Evolutionary conservation across 2,888 invertebrate genomes (phyloP).

Genomic region (Aradus depressus): DNA sequence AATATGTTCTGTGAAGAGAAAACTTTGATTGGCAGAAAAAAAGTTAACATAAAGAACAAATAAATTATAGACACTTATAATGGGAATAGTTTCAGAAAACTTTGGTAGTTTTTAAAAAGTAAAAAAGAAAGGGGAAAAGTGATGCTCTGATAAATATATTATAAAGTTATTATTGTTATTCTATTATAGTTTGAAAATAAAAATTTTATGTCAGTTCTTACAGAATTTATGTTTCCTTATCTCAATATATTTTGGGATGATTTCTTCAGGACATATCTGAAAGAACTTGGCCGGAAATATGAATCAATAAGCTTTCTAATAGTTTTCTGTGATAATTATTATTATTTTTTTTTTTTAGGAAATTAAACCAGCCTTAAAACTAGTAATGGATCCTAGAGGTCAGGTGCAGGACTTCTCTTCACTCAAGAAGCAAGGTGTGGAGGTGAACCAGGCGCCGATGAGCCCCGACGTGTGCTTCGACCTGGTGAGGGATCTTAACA

Average conservation of each 20-base stretch:
- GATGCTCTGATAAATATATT: too few relatives aligned
- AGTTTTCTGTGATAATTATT: background rate
- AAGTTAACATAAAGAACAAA: too few relatives aligned
- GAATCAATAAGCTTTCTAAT: background rate
- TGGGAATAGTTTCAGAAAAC: too few relatives aligned
- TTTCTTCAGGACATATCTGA: conserved; percentile 7
- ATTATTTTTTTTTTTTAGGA: conserved; percentile 27
- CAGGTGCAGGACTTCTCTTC: conserved; percentile 58
- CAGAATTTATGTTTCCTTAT: background rate
- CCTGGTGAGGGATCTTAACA: conserved; percentile 66
- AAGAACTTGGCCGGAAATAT: too few relatives aligned
- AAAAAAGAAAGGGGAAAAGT: too few relatives aligned
- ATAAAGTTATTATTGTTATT: too few relatives aligned
- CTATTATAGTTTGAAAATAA: background rate
- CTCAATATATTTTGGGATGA: background rate
- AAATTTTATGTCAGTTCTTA: background rate
- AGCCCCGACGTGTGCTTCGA: conserved; percentile 64
- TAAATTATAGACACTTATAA: too few relatives aligned
- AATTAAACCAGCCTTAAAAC: conserved; percentile 49
- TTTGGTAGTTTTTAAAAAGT: too few relatives aligned
- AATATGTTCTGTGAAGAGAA: too few relatives aligned
- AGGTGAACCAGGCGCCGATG: conserved; percentile 50
- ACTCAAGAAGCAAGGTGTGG: conserved; percentile 52
- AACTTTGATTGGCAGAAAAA: too few relatives aligned
- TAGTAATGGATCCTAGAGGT: conserved; percentile 66